Conservation (phyloP, 2,797 vertebrate genomes). For the Sphenodon punctatus region DNA sequence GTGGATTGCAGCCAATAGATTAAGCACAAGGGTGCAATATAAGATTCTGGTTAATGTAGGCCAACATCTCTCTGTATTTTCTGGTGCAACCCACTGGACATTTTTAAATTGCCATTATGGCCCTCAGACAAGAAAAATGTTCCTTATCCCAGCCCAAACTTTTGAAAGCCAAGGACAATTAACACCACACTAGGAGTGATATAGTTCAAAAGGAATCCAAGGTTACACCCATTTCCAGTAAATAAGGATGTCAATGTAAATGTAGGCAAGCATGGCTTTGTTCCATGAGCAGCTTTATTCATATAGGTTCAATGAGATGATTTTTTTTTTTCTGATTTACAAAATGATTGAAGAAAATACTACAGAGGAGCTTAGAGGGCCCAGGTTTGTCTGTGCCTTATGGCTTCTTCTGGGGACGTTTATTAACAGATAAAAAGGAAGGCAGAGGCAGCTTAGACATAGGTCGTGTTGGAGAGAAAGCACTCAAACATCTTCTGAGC, state of each 20-base stretch:
- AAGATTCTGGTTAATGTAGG: too few species aligned
- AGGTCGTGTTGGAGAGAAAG: neutral
- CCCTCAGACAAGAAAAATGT: too few species aligned
- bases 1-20: too few species aligned
- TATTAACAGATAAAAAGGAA: neutral
- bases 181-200: too few species aligned
- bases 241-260: neutral
- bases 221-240: neutral
- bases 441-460: neutral
- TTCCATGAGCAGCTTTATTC: neutral
- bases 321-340: neutral
- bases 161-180: too few species aligned
- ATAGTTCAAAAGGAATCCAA: neutral
- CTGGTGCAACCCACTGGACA: too few species aligned
- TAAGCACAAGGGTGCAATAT: too few species aligned
- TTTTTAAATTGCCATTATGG: too few species aligned
- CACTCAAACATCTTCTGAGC: constrained; percentile 39
- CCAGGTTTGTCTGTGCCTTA: neutral
- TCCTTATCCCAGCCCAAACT: too few species aligned
- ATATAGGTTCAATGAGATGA: neutral
- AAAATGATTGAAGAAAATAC: too few species aligned
- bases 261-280: neutral
- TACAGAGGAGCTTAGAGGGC: neutral
- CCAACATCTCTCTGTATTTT: too few species aligned
- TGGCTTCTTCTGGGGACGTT: neutral